Evolutionary conservation across 2,888 invertebrate genomes (phyloP).

Genomic region (Campopleginae sp.): DNA sequence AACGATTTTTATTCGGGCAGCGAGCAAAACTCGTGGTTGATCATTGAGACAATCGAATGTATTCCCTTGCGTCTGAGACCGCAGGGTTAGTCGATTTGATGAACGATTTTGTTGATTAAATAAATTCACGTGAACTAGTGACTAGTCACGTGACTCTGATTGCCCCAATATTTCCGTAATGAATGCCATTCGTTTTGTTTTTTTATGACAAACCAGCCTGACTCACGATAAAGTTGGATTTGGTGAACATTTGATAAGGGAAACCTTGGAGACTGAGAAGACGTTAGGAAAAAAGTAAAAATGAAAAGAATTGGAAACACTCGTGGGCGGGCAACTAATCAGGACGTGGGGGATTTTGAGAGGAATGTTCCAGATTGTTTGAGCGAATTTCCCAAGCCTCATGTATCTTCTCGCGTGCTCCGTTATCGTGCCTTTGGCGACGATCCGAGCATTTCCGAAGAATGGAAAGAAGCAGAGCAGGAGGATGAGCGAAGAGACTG

Average conservation of each 20-base stretch:
- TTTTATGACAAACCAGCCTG: neutral
- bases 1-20: no score
- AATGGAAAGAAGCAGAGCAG: slow-evolving; percentile 16
- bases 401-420: neutral
- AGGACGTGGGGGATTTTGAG: neutral
- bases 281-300: neutral
- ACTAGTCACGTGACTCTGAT: no score
- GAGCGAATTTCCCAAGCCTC: slow-evolving; percentile 73
- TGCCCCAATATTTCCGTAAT: neutral
- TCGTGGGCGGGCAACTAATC: neutral
- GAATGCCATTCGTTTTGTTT: neutral
- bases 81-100: no score
- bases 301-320: neutral
- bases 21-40: no score
- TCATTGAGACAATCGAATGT: no score
- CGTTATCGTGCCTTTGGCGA: neutral
- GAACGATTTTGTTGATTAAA: no score
- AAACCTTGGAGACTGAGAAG: neutral
- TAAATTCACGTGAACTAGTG: no score
- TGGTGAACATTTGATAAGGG: neutral
- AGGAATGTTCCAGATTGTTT: slow-evolving; percentile 67
- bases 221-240: neutral
- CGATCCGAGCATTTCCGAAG: slow-evolving; percentile 22
- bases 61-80: no score
- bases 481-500: slow-evolving; percentile 37